These are phyloP conservation scores for Erebia palarica DNA, from an alignment of 2,888 invertebrate genomes.

Conservation along the genomic window DNA sequence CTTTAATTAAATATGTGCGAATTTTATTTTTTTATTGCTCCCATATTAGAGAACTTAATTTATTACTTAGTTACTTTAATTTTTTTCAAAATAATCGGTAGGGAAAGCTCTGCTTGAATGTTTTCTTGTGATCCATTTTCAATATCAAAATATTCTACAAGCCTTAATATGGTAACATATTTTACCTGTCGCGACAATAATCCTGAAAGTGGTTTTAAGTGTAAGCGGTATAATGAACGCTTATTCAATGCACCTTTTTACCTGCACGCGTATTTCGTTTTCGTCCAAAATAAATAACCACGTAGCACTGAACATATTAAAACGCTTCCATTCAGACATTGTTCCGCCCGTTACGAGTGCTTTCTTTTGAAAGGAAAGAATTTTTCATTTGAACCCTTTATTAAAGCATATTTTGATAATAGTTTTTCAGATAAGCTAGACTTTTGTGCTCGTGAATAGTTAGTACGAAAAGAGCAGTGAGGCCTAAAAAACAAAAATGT, in stretches of 20 bases:
- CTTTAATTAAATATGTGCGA: slow-evolving; percentile 15
- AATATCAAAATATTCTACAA: too few species aligned
- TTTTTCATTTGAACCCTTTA: slow-evolving; percentile 53
- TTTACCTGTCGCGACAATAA: not conserved
- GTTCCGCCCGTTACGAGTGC: slow-evolving; percentile 27
- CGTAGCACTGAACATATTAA: slow-evolving; percentile 27
- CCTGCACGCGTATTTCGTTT: slow-evolving; percentile 16
- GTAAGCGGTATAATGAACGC: slow-evolving; percentile 8
- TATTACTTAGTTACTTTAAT: too few species aligned
- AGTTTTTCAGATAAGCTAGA: slow-evolving; percentile 38
- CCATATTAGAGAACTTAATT: too few species aligned
- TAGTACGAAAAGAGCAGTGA: slow-evolving; percentile 44
- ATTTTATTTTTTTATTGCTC: not conserved
- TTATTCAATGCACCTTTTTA: slow-evolving; percentile 15
- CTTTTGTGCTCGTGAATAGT: slow-evolving; percentile 44
- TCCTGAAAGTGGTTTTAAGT: not conserved
- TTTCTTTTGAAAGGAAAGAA: slow-evolving; percentile 47
- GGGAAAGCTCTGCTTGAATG: not conserved
- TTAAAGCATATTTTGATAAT: slow-evolving; percentile 49
- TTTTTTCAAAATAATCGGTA: too few species aligned
- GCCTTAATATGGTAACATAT: too few species aligned
- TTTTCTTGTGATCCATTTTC: not conserved
- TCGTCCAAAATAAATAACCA: slow-evolving; percentile 20
- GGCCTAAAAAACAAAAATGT: slow-evolving; percentile 33
- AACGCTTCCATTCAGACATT: slow-evolving; percentile 28